A percentile compares a stretch with the other conserved stretches of the same genome.
These are phyloP conservation scores for Nymphalis io DNA, from an alignment of 1,140 invertebrate species.

Conservation along the genomic window DNA sequence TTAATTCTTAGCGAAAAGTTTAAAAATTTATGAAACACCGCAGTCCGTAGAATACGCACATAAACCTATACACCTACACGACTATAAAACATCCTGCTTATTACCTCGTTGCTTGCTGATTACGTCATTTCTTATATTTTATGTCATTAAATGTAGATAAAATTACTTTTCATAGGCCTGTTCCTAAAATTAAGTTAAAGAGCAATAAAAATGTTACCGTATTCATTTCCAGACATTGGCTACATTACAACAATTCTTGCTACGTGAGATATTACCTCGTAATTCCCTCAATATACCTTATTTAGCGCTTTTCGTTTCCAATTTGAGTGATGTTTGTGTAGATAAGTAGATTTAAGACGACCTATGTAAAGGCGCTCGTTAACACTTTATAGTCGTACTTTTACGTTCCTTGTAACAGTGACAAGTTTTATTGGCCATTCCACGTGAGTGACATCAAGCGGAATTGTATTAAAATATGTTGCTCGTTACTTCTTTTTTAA, in stretches of 20 bases:
- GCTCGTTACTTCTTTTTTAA: not conserved
- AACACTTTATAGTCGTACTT: constrained; percentile 25
- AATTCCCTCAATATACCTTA: constrained; percentile 27
- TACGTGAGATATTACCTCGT: constrained; percentile 28
- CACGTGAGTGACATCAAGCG: constrained; percentile 31
- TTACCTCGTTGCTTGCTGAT: constrained; percentile 21
- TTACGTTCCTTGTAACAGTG: constrained; percentile 26
- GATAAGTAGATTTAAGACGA: constrained; percentile 23
- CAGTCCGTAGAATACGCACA: constrained; percentile 13
- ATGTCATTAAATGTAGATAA: constrained; percentile 27
- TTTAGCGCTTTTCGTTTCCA: constrained; percentile 22
- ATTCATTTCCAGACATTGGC: constrained; percentile 12
- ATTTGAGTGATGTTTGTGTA: constrained; percentile 23
- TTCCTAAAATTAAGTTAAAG: constrained; percentile 30
- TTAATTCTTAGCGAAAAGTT: constrained; percentile 12
- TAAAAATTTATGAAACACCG: constrained; percentile 21
- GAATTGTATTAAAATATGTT: constrained; percentile 8
- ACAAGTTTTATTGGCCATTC: constrained; percentile 33
- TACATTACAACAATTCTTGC: constrained; percentile 29
- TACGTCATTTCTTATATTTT: constrained; percentile 19
- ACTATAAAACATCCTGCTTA: constrained; percentile 19
- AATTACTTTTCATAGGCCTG: constrained; percentile 23
- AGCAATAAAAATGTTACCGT: constrained; percentile 28
- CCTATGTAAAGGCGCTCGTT: constrained; percentile 23
- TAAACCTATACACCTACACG: constrained; percentile 13